phyloP scores from a whole-genome alignment of 2,113 vertebrate species.

The Chloebia gouldiae region DNA sequence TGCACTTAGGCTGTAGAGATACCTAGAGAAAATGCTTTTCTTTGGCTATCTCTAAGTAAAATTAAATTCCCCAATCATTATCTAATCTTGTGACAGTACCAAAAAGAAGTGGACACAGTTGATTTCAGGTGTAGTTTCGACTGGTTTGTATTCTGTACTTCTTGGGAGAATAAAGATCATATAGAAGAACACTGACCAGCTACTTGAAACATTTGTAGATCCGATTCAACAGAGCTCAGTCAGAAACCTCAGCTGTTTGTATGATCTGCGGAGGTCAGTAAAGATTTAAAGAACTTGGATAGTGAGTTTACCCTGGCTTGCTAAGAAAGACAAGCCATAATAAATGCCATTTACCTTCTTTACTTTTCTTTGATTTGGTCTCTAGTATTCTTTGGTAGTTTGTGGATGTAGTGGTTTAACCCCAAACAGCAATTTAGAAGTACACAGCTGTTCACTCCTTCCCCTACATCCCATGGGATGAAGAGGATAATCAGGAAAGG shows the following conservation, averaged over 20 bases:
- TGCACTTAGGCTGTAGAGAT: background rate
- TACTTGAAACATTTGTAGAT: background rate
- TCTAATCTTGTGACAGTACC: background rate
- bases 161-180: background rate
- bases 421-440: background rate
- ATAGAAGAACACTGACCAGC: background rate
- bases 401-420: background rate
- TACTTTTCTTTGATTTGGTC: background rate
- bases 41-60: background rate
- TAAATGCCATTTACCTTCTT: background rate
- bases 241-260: background rate
- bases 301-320: background rate
- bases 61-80: background rate
- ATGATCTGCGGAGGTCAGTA: rapidly evolving
- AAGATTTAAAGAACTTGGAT: background rate
- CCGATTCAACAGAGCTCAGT: background rate
- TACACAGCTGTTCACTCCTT: background rate
- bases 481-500: background rate
- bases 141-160: background rate
- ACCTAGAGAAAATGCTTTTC: background rate
- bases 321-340: background rate
- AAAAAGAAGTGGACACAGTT: background rate
- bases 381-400: background rate
- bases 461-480: background rate
- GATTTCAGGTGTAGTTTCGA: background rate